phyloP scores from a whole-genome alignment of 2,888 invertebrate species.

The Lacanobia wlatinum region DNA sequence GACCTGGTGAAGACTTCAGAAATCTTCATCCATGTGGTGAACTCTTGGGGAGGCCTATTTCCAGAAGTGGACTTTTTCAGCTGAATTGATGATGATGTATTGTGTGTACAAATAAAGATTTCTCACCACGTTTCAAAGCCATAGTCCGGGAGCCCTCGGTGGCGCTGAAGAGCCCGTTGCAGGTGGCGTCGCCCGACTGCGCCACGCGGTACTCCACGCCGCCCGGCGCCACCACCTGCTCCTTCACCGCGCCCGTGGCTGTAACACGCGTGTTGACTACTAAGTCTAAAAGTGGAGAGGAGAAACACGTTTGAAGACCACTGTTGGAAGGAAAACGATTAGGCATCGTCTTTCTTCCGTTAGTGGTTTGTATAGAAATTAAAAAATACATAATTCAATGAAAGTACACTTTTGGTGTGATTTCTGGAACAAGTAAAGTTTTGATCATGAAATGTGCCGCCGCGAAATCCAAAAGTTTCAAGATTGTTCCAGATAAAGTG shows the following conservation, averaged over 20 bases:
- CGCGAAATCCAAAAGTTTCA: background rate
- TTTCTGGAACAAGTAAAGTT: background rate
- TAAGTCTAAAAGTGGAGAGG: slow-evolving; percentile 59
- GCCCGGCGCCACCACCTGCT: slow-evolving; percentile 79
- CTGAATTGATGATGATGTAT: too few relatives aligned
- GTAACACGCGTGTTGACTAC: slow-evolving; percentile 66
- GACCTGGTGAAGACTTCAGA: too few relatives aligned
- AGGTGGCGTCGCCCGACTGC: slow-evolving; percentile 98
- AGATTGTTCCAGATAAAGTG: background rate
- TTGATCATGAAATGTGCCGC: background rate
- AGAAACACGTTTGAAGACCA: slow-evolving; percentile 51
- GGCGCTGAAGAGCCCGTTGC: slow-evolving; percentile 97
- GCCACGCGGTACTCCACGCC: slow-evolving; percentile 95
- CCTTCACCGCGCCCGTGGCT: slow-evolving; percentile 82
- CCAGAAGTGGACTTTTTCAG: too few relatives aligned
- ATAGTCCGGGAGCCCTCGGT: slow-evolving; percentile 96
- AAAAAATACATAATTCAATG: too few relatives aligned
- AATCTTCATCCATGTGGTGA: too few relatives aligned
- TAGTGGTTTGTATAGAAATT: background rate
- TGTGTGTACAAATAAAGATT: background rate
- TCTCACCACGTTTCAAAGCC: slow-evolving; percentile 94
- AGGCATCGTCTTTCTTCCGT: slow-evolving; percentile 5
- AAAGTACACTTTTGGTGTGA: too few relatives aligned
- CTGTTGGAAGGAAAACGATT: slow-evolving; percentile 48
- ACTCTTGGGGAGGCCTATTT: too few relatives aligned